These are phyloP conservation scores for Nomada ferruginata DNA, from an alignment of 2,888 invertebrate genomes.

Conservation along the genomic window DNA sequence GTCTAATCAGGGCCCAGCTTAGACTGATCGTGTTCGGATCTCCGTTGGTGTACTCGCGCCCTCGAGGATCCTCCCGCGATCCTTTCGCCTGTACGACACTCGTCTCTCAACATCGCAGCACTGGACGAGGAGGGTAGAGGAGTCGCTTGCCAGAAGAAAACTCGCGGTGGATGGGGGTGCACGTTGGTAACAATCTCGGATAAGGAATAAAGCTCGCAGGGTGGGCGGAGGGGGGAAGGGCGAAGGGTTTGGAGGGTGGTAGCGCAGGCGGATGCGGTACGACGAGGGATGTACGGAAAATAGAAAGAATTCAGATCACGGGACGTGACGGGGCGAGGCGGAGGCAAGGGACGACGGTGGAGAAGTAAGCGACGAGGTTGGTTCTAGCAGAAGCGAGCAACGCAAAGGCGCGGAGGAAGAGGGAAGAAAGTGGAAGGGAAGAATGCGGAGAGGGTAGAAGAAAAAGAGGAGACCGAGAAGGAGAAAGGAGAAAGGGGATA, in stretches of 20 bases:
- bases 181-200: conserved; percentile 82
- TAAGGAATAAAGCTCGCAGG: conserved; percentile 79
- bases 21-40: conserved; percentile 41
- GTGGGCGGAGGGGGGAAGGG: conserved; percentile 40
- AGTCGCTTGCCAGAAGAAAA: conserved; percentile 51
- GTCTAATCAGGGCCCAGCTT: conserved; percentile 58
- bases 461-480: conserved; percentile 41
- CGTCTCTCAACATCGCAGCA: conserved; percentile 54
- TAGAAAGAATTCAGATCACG: conserved; percentile 83
- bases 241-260: conserved; percentile 52
- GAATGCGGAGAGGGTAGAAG: conserved; percentile 37
- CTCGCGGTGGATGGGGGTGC: conserved; percentile 62
- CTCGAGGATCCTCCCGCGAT: conserved; percentile 47
- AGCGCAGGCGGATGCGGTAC: conserved; percentile 64
- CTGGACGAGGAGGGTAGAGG: background rate
- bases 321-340: conserved; percentile 68
- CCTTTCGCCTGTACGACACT: conserved; percentile 55
- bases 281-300: conserved; percentile 76
- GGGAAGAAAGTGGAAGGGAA: conserved; percentile 30
- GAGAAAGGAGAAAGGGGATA: conserved; percentile 66
- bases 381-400: conserved; percentile 63
- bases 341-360: conserved; percentile 22
- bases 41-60: conserved; percentile 24
- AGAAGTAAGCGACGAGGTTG: conserved; percentile 58
- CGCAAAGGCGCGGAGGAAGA: conserved; percentile 29